A percentile compares a stretch with the other conserved stretches of the same genome.
These are phyloP conservation scores for Podotricha telesiphe DNA, from an alignment of 2,888 invertebrate species.

Conservation along the genomic window DNA sequence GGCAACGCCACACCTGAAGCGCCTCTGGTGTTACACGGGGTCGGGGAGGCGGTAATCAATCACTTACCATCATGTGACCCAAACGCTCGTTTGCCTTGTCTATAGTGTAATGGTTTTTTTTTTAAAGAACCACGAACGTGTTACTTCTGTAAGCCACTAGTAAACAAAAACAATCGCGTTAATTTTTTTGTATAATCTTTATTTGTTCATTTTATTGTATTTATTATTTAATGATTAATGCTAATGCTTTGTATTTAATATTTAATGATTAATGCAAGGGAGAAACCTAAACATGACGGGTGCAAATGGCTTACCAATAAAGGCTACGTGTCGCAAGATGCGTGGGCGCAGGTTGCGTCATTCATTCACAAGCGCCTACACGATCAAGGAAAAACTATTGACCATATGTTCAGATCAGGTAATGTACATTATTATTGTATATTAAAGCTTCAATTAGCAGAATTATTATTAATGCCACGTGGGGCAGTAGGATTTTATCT, in stretches of 20 bases:
- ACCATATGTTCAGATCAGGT: slow-evolving; percentile 14
- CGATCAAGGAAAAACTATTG: slow-evolving; percentile 20
- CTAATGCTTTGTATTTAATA: not conserved
- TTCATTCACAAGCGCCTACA: slow-evolving; percentile 55
- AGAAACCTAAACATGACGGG: slow-evolving; percentile 15
- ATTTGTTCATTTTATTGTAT: too few relatives aligned
- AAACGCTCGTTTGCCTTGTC: too few relatives aligned
- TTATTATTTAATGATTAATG: too few relatives aligned
- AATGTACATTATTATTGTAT: slow-evolving; percentile 9
- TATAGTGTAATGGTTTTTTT: too few relatives aligned
- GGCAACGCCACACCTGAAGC: too few relatives aligned
- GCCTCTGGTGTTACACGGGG: too few relatives aligned
- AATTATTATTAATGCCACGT: not conserved
- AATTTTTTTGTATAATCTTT: too few relatives aligned
- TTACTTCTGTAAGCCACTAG: too few relatives aligned
- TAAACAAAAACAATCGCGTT: too few relatives aligned
- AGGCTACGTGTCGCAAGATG: slow-evolving; percentile 53
- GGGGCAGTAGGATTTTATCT: not conserved
- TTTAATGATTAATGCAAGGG: slow-evolving; percentile 12
- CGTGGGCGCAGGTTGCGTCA: slow-evolving; percentile 64
- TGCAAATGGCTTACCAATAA: slow-evolving; percentile 49
- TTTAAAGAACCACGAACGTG: too few relatives aligned
- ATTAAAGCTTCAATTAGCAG: not conserved
- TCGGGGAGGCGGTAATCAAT: too few relatives aligned
- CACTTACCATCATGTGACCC: too few relatives aligned